Evolutionary conservation across 30 jellyfish, hydroid and myxozoan species (phyloP), one percentile per base, ranked within the genome.

Genomic region (Hydractinia echinata): DNA sequence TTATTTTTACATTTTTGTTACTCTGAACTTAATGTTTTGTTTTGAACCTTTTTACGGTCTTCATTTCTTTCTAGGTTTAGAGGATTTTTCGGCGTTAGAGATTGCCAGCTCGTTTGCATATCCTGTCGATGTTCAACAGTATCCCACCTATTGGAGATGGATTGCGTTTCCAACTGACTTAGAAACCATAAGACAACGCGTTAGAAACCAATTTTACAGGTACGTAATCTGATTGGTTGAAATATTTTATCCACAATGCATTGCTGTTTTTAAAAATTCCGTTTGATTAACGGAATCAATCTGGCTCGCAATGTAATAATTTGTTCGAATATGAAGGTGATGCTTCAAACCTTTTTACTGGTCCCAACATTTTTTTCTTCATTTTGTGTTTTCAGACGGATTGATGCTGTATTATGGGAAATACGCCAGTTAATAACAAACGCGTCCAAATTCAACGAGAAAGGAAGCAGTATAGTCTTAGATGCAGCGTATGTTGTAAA

Each of bases 121-220:
- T 67, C 99, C 99, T 13, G 99, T 94, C 53, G 99, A 94, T 72
- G 95, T 85, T 8, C 89, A 81, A 11, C 76, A 73, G 50, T 94
- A 94, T 79, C 94, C 99, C 0, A 90, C 89, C 55, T 94, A 94
- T 72, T 84, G 87, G 85, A 53, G 93, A 5, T 73, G 84, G 8
- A 89, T 94, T 11, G 91, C 96, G 19, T 76, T 79, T 68, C 99
- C 99, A 8, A 87, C 95, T 58, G 98, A 92, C 61, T 74, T 92
- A 86, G 79, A 87, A 69, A 86, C 96, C 48, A 92, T 92, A 30
- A 76, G 88, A 67, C 82, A 81, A 67, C 67, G 98, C 21, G 77
- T 92, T 20, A 79, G 66, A 16, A 87, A 92, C 60, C 61, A 73
- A 5, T 92, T 92, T 61, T 92, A 92, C 87, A 82, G 98, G 98